Evolutionary conservation across 23 tunicate genomes (phyloP).

Genomic region (Halocynthia aurantium): DNA sequence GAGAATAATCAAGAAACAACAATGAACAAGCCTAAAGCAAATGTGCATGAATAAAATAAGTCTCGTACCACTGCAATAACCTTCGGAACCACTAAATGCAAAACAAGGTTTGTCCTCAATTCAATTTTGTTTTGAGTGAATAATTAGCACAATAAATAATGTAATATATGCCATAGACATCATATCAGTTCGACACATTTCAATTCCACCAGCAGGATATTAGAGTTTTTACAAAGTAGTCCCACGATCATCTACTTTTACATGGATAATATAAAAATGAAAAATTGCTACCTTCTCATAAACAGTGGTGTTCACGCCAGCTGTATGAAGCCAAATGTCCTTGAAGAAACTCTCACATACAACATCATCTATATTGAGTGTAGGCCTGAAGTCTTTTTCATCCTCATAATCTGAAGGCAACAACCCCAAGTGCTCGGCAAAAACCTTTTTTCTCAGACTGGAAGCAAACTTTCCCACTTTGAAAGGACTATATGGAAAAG

Average conservation of each 20-base stretch:
- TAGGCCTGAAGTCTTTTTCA: conserved; percentile 67
- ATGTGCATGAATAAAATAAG: no score
- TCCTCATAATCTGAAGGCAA: conserved; percentile 66
- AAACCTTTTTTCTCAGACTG: conserved; percentile 57
- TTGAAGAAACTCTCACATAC: conserved; percentile 67
- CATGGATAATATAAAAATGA: not conserved
- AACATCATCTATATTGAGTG: conserved; percentile 54
- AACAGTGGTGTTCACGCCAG: conserved; percentile 73
- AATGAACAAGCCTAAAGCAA: no score
- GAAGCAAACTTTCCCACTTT: conserved; percentile 79
- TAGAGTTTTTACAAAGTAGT: no score
- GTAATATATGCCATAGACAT: no score
- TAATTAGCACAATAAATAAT: no score
- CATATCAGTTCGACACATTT: no score
- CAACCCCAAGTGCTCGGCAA: conserved; percentile 85
- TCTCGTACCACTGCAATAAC: no score
- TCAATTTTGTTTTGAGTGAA: no score
- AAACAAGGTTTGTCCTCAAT: no score
- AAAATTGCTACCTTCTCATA: conserved; percentile 59
- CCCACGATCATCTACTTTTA: not conserved
- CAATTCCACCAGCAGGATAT: no score
- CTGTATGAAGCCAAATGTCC: conserved; percentile 66
- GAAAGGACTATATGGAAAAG: conserved; percentile 22
- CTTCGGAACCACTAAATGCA: no score
- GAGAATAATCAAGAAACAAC: no score